These are phyloP conservation scores for Drosophila hamatofila DNA, from an alignment of 2,888 invertebrate species.

Conservation along the genomic window DNA sequence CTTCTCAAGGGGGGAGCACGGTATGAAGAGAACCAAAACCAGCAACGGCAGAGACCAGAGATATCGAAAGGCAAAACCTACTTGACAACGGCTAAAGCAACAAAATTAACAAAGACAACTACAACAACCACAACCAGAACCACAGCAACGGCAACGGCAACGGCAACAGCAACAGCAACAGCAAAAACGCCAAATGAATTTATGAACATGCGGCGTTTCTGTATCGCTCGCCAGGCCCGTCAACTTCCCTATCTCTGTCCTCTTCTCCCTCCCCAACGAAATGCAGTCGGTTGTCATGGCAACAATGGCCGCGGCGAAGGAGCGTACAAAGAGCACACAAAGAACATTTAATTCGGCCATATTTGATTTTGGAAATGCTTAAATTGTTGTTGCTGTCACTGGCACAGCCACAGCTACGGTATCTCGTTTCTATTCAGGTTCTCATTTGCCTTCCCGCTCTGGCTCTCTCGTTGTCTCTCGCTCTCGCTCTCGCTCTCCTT, in stretches of 20 bases:
- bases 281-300: conserved; percentile 71
- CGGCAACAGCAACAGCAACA: conserved; percentile 21
- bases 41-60: conserved; percentile 32
- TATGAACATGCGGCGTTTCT: conserved; percentile 64
- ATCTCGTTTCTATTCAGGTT: conserved; percentile 16
- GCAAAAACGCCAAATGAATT: conserved; percentile 60
- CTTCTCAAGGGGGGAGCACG: conserved; percentile 12
- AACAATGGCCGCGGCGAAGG: conserved; percentile 77
- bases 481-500: conserved; percentile 26
- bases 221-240: conserved; percentile 32
- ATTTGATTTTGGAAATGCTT: conserved; percentile 79
- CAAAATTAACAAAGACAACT: conserved; percentile 30
- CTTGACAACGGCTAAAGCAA: conserved; percentile 40
- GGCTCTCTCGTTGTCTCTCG: not conserved
- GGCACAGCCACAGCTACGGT: conserved; percentile 19
- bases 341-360: conserved; percentile 81
- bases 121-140: conserved; percentile 11
- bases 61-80: conserved; percentile 59
- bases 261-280: conserved; percentile 10
- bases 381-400: conserved; percentile 63
- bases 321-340: conserved; percentile 64
- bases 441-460: not conserved
- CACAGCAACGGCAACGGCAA: conserved; percentile 16
- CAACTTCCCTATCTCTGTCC: conserved; percentile 8
- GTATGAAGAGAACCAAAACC: conserved; percentile 12